Conservation (phyloP, 2,797 vertebrate genomes). For the Varecia variegata region DNA sequence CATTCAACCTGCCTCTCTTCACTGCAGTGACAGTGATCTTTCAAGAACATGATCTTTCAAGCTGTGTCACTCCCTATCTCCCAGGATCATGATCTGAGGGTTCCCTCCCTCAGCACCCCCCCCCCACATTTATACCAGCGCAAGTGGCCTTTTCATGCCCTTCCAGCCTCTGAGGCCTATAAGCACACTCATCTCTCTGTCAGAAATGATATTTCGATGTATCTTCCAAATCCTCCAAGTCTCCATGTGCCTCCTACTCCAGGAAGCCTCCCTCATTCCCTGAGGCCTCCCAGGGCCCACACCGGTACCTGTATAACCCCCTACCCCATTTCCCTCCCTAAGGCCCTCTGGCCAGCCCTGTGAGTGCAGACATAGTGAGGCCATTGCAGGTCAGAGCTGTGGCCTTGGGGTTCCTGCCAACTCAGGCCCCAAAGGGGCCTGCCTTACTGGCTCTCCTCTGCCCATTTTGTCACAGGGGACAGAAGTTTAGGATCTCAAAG, state of each 20-base stretch:
- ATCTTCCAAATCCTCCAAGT: neutral
- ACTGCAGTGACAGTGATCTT: conserved; percentile 66
- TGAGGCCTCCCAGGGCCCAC: neutral
- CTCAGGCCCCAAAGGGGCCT: neutral
- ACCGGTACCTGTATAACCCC: neutral
- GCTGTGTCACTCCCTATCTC: neutral
- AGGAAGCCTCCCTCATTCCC: neutral
- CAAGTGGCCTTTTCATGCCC: neutral
- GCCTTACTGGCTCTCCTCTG: neutral
- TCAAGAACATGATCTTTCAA: neutral
- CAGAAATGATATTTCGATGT: neutral
- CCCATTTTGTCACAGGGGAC: neutral
- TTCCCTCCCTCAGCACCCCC: neutral
- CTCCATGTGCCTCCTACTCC: neutral
- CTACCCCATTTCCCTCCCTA: neutral
- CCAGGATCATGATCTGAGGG: neutral
- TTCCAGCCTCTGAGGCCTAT: neutral
- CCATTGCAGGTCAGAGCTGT: neutral
- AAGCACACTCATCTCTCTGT: neutral
- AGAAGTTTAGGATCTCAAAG: neutral
- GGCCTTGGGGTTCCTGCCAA: neutral
- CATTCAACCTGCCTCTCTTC: conserved; percentile 56
- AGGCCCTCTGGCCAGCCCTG: neutral
- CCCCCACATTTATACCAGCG: neutral
- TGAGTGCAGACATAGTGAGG: neutral